Base-by-base conservation (phyloP, 2,113 vertebrate genomes). In the Taurulus bubalis region DNA sequence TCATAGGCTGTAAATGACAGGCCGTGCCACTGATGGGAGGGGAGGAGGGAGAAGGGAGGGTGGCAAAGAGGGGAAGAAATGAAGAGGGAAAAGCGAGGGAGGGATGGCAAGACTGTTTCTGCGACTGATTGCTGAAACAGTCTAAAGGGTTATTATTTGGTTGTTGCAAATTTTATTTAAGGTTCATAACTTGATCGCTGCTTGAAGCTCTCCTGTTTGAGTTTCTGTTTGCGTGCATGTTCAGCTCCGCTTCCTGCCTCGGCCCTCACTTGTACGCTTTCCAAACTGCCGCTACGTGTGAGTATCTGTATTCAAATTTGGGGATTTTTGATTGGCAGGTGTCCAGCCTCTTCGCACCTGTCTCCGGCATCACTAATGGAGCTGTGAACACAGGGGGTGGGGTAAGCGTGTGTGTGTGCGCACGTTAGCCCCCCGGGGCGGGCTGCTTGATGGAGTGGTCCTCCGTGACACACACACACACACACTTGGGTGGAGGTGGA, bases 1-100 rank as follows among this genome's bases (percentile, higher is more conserved):
- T 93, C 91, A 92, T 90, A 90, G 87, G 87, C 78, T 87, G 77
- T 71, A 93, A 89, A 92, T 90, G 90, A 90, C 90, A 90, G 87
- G 81, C 80, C 38, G 16, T 53, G 77, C 87, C 79, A 86, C 80
- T 71, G 34, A 34, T 34, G 83, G 83, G 81, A 87, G 74, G 82
- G 69, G 66, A 75, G 56, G 74, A 65, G 67, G 65, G 22, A 69
- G 70, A 26, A 26, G 30, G 56, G n/a, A 22, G 58, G 32, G 15
- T 30, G 10, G 38, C 38, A 45, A 56, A 14, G 56, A 6, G 20
- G 16, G 22, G 42, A 77, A 34, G 40, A 15, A 65, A 71, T 24
- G 6, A 18, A 18, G 45, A 73, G 51, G 38, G 30, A 59, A 75
- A 56, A 60, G 32, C 8, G 69, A 60, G 66, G 69, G 65, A 38